Conservation (phyloP, 1,140 invertebrate species). For the Atta cephalotes region DNA sequence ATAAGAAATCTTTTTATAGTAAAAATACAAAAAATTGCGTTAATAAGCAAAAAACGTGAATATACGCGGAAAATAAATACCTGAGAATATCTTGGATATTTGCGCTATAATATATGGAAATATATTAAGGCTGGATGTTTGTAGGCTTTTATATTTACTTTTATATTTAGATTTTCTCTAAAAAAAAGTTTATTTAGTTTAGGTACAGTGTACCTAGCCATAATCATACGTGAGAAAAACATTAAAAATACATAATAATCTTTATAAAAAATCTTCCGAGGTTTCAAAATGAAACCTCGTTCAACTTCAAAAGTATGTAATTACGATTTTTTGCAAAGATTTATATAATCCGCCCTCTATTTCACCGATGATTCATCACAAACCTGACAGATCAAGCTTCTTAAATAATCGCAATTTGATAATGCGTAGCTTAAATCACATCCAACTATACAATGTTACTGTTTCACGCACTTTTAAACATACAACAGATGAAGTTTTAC, state of each 20-base stretch:
- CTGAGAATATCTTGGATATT: constrained; percentile 37
- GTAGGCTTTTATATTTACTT: not conserved
- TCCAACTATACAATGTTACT: not conserved
- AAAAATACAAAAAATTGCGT: not conserved
- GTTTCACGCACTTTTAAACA: not conserved
- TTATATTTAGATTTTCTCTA: constrained; percentile 15
- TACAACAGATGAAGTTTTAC: not conserved
- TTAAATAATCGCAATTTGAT: constrained; percentile 1
- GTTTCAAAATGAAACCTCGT: not conserved
- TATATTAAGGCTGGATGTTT: not conserved
- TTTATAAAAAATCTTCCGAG: not conserved
- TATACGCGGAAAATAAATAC: not conserved
- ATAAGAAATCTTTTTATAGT: not conserved
- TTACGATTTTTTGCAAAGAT: not conserved
- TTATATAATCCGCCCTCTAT: constrained; percentile 4
- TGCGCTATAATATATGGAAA: not conserved
- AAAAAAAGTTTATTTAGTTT: constrained; percentile 2
- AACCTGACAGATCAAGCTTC: not conserved
- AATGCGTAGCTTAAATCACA: not conserved
- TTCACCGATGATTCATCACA: constrained; percentile 34
- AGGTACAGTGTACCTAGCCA: not conserved
- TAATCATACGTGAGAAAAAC: not conserved
- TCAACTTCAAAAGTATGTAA: not conserved
- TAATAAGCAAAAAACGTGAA: not conserved
- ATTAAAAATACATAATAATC: not conserved